Evolutionary conservation across 2,797 vertebrate species (phyloP), one percentile per base, ranked within the genome.

Genomic region (Eutrigla gurnardus): DNA sequence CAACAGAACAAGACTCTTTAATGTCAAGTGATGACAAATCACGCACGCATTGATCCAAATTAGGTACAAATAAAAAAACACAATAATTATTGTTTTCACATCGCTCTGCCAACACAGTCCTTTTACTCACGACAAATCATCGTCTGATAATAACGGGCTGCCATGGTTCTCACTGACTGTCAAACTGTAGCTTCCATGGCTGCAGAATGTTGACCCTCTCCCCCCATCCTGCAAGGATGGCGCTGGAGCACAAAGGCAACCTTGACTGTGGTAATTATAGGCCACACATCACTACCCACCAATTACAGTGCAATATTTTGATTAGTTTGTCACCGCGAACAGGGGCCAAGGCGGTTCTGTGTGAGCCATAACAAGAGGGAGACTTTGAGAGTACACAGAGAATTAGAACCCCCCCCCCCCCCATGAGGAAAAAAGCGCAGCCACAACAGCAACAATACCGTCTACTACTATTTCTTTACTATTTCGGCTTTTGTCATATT

Each of bases 291-390:
- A 85, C 84, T 86, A 90, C 82, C 85, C 84, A 55, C 77, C 85
- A 88, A 92, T 93, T 92, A 91, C 75, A 66, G 78, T 72, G 72
- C 80, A 86, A 78, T 89, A 80, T 84, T 91, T 85, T 85, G 85
- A 92, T 87, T 86, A 90, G 68, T 76, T 83, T 89, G 86, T 83
- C 77, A 83, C 75, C 39, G 39, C 45, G 75, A 90, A 84, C 75
- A 79, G 59, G 39, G 84, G 75, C 77, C 63, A 66, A 78, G 66
- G 71, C 85, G 18, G 58, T 79, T 85, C 37, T 57, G 18, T 63
- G 43, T 43, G 55, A 70, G 73, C 74, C 45, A 60, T 63, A 82
- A 83, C 72, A 79, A 77, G 53, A 61, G 58, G 36, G 53, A 71
- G 61, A 18, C 65, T 79, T 2, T 37, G 36, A 83, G 61, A 75